Evolutionary conservation across 1,140 invertebrate species (phyloP).

Genomic region (Drosophila nigromelanica): DNA sequence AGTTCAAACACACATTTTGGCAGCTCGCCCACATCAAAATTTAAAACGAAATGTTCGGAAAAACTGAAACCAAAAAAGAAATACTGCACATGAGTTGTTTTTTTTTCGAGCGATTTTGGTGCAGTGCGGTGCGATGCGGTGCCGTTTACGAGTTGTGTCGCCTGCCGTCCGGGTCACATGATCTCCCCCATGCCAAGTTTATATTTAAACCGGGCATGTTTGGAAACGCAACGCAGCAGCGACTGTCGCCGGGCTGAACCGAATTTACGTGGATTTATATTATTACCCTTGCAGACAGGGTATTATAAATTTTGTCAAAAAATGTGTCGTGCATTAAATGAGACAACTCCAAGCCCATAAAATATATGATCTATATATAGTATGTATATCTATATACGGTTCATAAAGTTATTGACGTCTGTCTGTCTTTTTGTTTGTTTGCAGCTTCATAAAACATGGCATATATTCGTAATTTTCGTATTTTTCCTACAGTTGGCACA

Average conservation of each 20-base stretch:
- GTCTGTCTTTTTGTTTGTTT: no score
- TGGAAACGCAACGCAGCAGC: slow-evolving; percentile 53
- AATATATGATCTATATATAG: no score
- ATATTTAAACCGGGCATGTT: slow-evolving; percentile 64
- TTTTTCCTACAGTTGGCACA: neutral
- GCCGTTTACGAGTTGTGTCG: slow-evolving; percentile 36
- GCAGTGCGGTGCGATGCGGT: neutral
- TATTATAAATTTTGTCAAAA: neutral
- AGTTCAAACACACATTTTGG: slow-evolving; percentile 23
- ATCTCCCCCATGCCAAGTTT: slow-evolving; percentile 81
- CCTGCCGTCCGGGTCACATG: slow-evolving; percentile 56
- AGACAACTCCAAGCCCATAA: no score
- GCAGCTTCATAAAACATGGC: neutral
- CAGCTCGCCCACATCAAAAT: slow-evolving; percentile 8
- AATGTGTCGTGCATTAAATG: no score
- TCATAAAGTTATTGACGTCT: no score
- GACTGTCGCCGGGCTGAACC: slow-evolving; percentile 30
- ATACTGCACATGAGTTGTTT: slow-evolving; percentile 10
- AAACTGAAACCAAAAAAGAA: slow-evolving; percentile 4
- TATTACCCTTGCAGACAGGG: neutral
- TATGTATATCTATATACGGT: no score
- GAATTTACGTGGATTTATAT: slow-evolving; percentile 40
- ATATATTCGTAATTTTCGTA: neutral
- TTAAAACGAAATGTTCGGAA: neutral
- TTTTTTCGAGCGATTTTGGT: neutral